Conservation (phyloP, 37 sponge, comb jelly and placozoan genomes). For the Tethya wilhelma region DNA sequence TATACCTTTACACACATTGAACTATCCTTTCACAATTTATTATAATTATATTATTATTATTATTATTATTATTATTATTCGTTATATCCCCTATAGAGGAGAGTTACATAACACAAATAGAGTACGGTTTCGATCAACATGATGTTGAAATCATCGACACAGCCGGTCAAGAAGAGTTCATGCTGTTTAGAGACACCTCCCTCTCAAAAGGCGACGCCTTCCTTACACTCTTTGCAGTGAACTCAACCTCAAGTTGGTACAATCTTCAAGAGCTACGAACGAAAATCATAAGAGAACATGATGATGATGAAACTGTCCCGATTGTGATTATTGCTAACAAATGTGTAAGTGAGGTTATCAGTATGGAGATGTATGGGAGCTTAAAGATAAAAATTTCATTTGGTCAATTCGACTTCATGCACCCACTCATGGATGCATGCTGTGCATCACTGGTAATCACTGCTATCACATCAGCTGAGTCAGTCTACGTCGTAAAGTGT, state of each 20-base stretch:
- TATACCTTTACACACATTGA: neutral
- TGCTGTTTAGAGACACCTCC: constrained; percentile 77
- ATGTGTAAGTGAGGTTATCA: constrained; percentile 60
- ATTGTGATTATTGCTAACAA: constrained; percentile 89
- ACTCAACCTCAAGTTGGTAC: constrained; percentile 71
- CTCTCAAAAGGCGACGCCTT: constrained; percentile 86
- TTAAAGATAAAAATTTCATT: too few relatives aligned
- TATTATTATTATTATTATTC: neutral
- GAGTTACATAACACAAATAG: constrained; percentile 81
- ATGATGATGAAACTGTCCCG: constrained; percentile 76
- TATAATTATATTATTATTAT: neutral
- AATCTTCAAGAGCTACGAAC: constrained; percentile 71
- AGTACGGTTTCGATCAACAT: constrained; percentile 71
- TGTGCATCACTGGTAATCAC: too few relatives aligned
- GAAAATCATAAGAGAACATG: constrained; percentile 81
- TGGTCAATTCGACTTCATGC: too few relatives aligned
- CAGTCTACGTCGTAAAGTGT: too few relatives aligned
- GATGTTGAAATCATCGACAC: constrained; percentile 93
- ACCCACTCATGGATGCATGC: too few relatives aligned
- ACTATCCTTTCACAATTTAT: neutral
- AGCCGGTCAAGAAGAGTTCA: constrained; percentile 93
- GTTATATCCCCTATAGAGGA: constrained; percentile 58
- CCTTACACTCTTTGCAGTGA: constrained; percentile 83
- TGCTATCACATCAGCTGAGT: too few relatives aligned
- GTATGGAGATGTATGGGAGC: neutral